Evolutionary conservation across 2,888 invertebrate species (phyloP).

Genomic region (Eupelmus urozonus): DNA sequence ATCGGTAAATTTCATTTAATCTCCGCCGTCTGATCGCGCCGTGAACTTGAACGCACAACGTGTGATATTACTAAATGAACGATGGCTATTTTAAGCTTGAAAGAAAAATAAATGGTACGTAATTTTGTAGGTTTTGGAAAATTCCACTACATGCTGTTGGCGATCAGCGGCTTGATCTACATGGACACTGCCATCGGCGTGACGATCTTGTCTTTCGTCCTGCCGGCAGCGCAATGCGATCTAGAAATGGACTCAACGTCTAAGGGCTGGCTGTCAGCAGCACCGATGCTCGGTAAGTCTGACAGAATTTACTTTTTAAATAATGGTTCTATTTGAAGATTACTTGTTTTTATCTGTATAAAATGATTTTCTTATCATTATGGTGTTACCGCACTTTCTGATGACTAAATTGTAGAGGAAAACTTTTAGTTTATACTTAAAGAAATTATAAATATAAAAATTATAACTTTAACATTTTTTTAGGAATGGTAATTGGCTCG

Average conservation of each 20-base stretch:
- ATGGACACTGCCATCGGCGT: slow-evolving; percentile 80
- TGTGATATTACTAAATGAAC: not conserved
- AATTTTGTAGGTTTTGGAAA: slow-evolving; percentile 79
- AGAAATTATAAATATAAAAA: not conserved
- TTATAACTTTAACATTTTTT: slow-evolving; percentile 39
- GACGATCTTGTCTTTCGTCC: slow-evolving; percentile 79
- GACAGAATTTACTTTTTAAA: too few relatives aligned
- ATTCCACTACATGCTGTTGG: slow-evolving; percentile 78
- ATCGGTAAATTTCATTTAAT: not conserved
- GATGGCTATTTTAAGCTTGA: not conserved
- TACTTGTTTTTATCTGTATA: not conserved
- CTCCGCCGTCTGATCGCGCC: too few relatives aligned
- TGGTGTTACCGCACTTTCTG: too few relatives aligned
- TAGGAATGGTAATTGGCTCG: slow-evolving; percentile 90
- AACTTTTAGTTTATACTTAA: not conserved
- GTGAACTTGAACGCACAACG: not conserved
- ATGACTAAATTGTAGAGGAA: too few relatives aligned
- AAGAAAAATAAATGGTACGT: too few relatives aligned
- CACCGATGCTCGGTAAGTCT: slow-evolving; percentile 77
- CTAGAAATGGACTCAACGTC: slow-evolving; percentile 76
- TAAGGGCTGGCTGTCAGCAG: slow-evolving; percentile 77
- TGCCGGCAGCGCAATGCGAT: slow-evolving; percentile 79
- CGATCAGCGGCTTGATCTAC: slow-evolving; percentile 80
- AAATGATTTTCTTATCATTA: too few relatives aligned
- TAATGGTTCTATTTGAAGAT: not conserved